A percentile compares a stretch with the other conserved stretches of the same genome.
phyloP scores from a whole-genome alignment of 2,113 vertebrate species.

The Isichthys henryi region DNA sequence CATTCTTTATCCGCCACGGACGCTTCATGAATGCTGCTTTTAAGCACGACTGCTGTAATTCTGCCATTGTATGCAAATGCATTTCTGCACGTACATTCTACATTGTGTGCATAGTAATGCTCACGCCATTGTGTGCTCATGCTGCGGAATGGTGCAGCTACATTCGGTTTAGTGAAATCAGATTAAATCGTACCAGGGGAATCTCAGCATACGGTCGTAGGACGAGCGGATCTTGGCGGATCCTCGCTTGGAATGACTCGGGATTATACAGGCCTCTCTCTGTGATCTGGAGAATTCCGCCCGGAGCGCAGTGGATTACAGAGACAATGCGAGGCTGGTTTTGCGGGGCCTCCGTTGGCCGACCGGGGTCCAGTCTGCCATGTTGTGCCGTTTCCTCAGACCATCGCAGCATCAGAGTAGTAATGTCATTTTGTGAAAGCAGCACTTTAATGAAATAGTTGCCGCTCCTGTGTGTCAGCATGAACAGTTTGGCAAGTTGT shows the following conservation, averaged over 20 bases:
- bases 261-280: not conserved
- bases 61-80: not conserved
- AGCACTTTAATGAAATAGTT: not conserved
- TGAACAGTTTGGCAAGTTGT: not conserved
- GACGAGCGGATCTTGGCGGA: not conserved
- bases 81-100: not conserved
- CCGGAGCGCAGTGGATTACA: not conserved
- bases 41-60: not conserved
- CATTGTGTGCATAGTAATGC: not conserved
- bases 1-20: not conserved
- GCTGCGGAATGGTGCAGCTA: not conserved
- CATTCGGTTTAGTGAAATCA: not conserved
- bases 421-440: not conserved
- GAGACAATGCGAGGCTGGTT: not conserved
- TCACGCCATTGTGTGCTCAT: not conserved
- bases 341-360: not conserved
- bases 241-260: not conserved
- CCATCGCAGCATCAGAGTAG: not conserved
- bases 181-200: not conserved
- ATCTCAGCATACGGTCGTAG: not conserved
- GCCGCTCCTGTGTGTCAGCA: not conserved
- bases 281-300: not conserved
- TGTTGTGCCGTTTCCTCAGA: not conserved
- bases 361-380: not conserved
- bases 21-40: not conserved